Conservation (phyloP, 1,140 invertebrate genomes). For the Bursaphelenchus mucronatus region DNA sequence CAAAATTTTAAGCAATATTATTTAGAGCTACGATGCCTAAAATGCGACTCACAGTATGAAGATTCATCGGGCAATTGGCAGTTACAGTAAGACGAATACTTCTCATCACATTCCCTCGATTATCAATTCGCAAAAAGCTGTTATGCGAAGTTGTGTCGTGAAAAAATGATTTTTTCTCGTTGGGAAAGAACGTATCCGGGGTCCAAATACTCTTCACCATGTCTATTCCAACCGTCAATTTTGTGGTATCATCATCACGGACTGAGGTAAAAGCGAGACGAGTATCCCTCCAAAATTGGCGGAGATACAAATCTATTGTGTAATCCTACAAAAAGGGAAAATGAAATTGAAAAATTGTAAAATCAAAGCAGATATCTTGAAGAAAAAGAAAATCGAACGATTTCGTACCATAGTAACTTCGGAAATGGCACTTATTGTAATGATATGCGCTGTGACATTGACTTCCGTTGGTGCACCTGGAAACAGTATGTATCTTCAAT, state of each 20-base stretch:
- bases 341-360: not conserved
- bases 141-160: conserved; percentile 87
- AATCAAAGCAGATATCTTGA: not conserved
- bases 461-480: conserved; percentile 71
- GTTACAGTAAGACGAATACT: conserved; percentile 84
- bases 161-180: conserved; percentile 96
- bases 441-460: conserved; percentile 94
- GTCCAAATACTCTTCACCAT: conserved; percentile 91
- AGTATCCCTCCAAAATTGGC: conserved; percentile 94
- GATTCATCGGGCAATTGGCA: conserved; percentile 92
- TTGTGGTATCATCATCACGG: conserved; percentile 29
- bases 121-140: conserved; percentile 65
- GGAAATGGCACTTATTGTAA: conserved; percentile 94
- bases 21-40: too few relatives aligned
- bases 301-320: conserved; percentile 96
- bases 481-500: conserved; percentile 15
- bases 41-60: conserved; percentile 66
- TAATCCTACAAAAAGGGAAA: conserved; percentile 75
- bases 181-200: conserved; percentile 85
- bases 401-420: conserved; percentile 91
- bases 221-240: conserved; percentile 76
- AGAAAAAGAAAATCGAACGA: not conserved
- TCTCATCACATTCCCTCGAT: conserved; percentile 63
- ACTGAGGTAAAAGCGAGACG: conserved; percentile 76
- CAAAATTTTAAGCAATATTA: too few relatives aligned